phyloP scores from a whole-genome alignment of 2,888 invertebrate species.

The Pemphredon lugubris region DNA sequence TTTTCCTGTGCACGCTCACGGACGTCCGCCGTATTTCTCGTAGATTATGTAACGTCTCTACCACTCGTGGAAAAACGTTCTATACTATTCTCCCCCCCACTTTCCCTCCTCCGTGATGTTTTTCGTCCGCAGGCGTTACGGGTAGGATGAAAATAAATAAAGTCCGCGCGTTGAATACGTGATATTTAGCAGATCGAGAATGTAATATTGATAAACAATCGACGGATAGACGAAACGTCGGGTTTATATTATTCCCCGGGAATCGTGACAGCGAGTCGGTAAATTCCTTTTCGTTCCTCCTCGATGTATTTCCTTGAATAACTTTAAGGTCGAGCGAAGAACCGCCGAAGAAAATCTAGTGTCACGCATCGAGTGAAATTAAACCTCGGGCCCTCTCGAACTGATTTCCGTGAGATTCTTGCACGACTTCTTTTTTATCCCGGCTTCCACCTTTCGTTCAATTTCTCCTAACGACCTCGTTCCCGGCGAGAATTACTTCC shows the following conservation, averaged over 20 bases:
- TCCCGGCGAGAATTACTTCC: constrained; percentile 20
- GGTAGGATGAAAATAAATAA: too few relatives aligned
- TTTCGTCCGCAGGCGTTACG: too few relatives aligned
- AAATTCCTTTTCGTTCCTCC: too few relatives aligned
- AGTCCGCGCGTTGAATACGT: too few relatives aligned
- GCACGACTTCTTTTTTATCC: constrained; percentile 7
- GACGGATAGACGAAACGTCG: too few relatives aligned
- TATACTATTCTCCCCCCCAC: background rate
- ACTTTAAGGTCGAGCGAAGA: too few relatives aligned
- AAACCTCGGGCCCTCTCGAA: constrained; percentile 27
- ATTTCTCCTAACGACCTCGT: constrained; percentile 45
- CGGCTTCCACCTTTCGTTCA: constrained; percentile 33
- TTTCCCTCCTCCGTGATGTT: too few relatives aligned
- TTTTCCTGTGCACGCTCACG: background rate
- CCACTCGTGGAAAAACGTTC: background rate
- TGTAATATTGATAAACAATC: too few relatives aligned
- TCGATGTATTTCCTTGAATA: too few relatives aligned
- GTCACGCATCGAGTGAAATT: constrained; percentile 29
- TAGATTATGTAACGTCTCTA: constrained; percentile 23
- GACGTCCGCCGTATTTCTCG: constrained; percentile 23
- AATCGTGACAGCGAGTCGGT: too few relatives aligned
- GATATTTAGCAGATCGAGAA: too few relatives aligned
- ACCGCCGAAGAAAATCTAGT: constrained; percentile 15
- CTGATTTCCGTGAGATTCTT: constrained; percentile 39
- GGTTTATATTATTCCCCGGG: background rate